Evolutionary conservation across 2,888 invertebrate species (phyloP), one percentile per base, ranked within the genome.

Genomic region (Minunthozetes semirufus): DNA sequence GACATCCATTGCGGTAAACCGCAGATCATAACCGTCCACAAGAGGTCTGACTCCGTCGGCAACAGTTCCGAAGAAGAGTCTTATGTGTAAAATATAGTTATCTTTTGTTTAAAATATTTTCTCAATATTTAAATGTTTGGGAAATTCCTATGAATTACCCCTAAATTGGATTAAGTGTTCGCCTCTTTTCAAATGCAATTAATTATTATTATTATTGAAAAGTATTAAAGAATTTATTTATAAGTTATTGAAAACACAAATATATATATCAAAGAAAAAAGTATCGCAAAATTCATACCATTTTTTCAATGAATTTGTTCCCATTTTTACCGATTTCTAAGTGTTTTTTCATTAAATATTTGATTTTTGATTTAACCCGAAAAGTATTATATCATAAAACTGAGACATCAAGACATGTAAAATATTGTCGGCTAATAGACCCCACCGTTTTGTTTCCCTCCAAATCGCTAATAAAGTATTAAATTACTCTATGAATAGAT

Each of bases 1-100:
- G 63, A 63, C 25, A 22, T 19, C 5, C 50, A 50, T 22, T 9
- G 9, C 63, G 63, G 29, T 33, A 63, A 63, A 17, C 29, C 63
- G 15, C 38, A 29, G 29, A 63, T 63, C 38, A 63, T 63, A 6
- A 63, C 63, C 17, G 63, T 63, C 33, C 68, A 68, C 33, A 68
- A 68, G 42, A 68, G 68, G 46, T 17, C 68, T 4, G 68, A 68
- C 22, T 42, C 42, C 17, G 42, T 68, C 8, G 68, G 42, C 22
- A 68, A 68, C 42, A 68, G 68, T 22, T 61, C 68, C 13, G 68
- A 68, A 42, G 42, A 68, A 4, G 68, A 68, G 68, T 68, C 68
- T 42, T 68, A 68, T 22, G 68, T 68, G 42, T 68, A 68, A 68
- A 33, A 61, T 61, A 61, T 61, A 48, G 15, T 17, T 3, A 48